phyloP scores from a whole-genome alignment of 2,797 vertebrate species.

The Poliocrania exsul region DNA sequence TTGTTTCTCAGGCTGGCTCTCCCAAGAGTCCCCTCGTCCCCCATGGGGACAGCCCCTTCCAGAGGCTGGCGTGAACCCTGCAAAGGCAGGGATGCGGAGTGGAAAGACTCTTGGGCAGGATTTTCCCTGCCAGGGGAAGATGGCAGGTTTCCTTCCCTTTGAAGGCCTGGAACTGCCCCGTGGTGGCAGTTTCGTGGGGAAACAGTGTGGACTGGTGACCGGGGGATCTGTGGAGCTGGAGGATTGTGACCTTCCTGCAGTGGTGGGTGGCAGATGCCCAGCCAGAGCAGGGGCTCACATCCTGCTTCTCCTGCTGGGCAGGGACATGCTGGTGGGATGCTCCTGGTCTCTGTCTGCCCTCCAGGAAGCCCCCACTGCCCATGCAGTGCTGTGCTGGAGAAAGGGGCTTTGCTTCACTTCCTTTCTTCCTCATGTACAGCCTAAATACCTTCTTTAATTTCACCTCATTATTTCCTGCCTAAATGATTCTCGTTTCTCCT shows the following conservation, averaged over 20 bases:
- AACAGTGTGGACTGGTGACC: rapidly evolving
- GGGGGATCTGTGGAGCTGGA: background rate
- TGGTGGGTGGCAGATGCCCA: rapidly evolving
- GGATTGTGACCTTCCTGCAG: background rate
- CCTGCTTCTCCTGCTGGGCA: background rate
- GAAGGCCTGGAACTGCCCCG: rapidly evolving
- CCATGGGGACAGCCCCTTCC: background rate
- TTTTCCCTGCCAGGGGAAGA: background rate
- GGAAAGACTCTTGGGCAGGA: background rate
- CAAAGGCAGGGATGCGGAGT: background rate
- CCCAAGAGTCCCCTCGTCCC: background rate
- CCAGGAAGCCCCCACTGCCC: background rate
- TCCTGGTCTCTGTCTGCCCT: background rate
- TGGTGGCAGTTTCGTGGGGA: rapidly evolving
- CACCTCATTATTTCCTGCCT: slow-evolving; percentile 62
- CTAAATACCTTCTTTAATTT: slow-evolving; percentile 58
- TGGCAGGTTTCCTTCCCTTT: background rate
- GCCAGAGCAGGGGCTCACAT: background rate
- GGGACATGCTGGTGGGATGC: background rate
- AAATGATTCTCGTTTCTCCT: slow-evolving; percentile 42
- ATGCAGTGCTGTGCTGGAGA: background rate
- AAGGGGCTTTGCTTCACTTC: rapidly evolving
- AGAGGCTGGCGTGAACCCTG: background rate
- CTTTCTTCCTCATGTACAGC: background rate
- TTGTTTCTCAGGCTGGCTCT: background rate